Evolutionary conservation across 2,797 vertebrate species (phyloP), one percentile per base, ranked within the genome.

Genomic region (Sebastes itinus): DNA sequence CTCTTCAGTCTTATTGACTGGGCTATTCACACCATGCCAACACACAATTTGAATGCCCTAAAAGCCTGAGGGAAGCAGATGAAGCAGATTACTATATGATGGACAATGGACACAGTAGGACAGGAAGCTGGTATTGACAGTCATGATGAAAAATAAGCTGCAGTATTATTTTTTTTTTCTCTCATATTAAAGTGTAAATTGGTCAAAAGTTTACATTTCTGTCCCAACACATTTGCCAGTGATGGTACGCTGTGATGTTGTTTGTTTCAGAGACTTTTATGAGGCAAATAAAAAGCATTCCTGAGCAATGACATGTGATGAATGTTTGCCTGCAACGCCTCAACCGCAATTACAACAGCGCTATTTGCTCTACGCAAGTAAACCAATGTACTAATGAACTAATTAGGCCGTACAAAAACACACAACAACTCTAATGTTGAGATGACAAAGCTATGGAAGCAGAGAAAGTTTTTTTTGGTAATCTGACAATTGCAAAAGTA

Each of bases 231-330:
- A 9, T 64, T 42, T 64, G 22, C 62, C 18, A 9, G 30, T 22
- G 81, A 55, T 7, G 55, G 22, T 60, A 32, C 2, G 66, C 46
- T 13, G 79, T 7, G 28, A 64, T 69, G 69, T 56, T 80, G 38
- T 63, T 60, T 65, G 74, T 5, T 70, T n/a, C 20, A 22, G 54
- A 69, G 27, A 66, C 54, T 52, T 84, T 90, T 75, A 85, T 74
- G 82, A 87, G 75, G 87, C 69, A 87, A 90, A 90, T 89, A 74
- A 88, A 87, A 20, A 73, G 55, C 82, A 89, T 87, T 92, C 85
- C 75, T 81, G 59, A 87, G 88, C 63, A 18, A 27, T 88, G 89
- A 88, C 68, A 72, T 62, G 72, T 55, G 75, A 88, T 63, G 52
- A 70, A 63, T 77, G 83, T 83, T 85, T 78, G 77, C 69, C 73